Base-by-base conservation (phyloP, 2,888 invertebrate species). In the Drosophila peninsularis region DNA sequence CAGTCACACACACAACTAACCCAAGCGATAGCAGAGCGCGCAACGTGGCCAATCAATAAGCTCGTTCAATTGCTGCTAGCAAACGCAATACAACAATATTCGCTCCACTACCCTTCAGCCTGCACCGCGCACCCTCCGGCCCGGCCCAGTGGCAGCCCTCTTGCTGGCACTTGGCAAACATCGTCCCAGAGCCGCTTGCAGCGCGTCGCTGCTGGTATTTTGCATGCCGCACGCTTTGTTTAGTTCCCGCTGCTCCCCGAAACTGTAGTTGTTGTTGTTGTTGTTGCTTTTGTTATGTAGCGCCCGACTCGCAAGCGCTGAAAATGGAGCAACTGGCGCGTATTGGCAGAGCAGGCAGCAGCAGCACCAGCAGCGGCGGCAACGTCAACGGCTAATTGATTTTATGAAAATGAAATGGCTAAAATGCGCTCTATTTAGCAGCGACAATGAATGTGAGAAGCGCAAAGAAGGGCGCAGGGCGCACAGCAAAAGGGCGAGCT, bases 401-500 rank as follows among this genome's bases (percentile, higher is more conserved):
- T 85, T 79, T 72, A 82, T 76, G 86, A 82, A 89, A 78, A 76
- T 89, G 86, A 88, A 89, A 89, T 89, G 84, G 84, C 88, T 85
- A 86, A 88, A 88, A 82, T 82, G 70, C 83, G 90, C 84, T 89
- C 84, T 84, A 84, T 90, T 84, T 90, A 74, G 74, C 89, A 89
- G 72, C 88, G 88, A 90, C 89, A 84, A 89, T 85, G 69, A 55
- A 24, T 45, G 56, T 21, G 54, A 41, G 54, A 32, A 32, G 52
- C 52, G 52, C 52, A 34, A 21, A 24, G 52, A 52, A 37, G 52
- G 52, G 52, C 34, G 34, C 50, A 10, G 34, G 5, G 9, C 5
- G 19, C 11, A 21, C 1, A 42, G 21, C 24, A 10, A 27, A 1
- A 5, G 17, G 5, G 27, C 6, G 19, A 9, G 10, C 0, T 14